Conservation (phyloP, 1,140 invertebrate species). For the Pissodes strobi region DNA sequence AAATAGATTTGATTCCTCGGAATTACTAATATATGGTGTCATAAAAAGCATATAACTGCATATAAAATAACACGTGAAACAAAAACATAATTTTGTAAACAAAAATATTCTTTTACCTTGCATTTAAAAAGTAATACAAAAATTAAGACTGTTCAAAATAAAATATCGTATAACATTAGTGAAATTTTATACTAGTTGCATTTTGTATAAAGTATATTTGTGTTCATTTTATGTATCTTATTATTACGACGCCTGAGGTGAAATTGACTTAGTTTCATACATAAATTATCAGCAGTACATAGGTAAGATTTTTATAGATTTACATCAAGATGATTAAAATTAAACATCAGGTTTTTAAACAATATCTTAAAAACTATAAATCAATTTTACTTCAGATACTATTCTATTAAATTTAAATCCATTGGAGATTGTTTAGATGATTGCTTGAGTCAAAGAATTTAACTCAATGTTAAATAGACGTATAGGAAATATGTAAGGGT, state of each 20-base stretch:
- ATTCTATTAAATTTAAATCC: slow-evolving; percentile 22
- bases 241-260: background rate
- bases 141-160: slow-evolving; percentile 44
- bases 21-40: no score
- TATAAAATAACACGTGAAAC: no score
- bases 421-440: slow-evolving; percentile 46
- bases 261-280: background rate
- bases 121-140: slow-evolving; percentile 43
- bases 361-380: background rate
- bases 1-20: no score
- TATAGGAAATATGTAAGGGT: slow-evolving; percentile 41
- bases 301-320: no score
- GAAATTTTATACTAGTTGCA: slow-evolving; percentile 43
- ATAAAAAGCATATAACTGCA: no score
- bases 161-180: slow-evolving; percentile 42
- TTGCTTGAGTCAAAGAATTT: slow-evolving; percentile 37
- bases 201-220: slow-evolving; percentile 38
- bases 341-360: background rate
- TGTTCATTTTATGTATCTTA: slow-evolving; percentile 28
- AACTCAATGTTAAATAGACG: slow-evolving; percentile 41
- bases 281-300: no score
- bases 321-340: slow-evolving; percentile 6
- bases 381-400: slow-evolving; percentile 6
- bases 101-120: slow-evolving; percentile 46
- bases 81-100: slow-evolving; percentile 10